Conservation (phyloP, 1,140 invertebrate genomes). For the Batillaria attramentaria region DNA sequence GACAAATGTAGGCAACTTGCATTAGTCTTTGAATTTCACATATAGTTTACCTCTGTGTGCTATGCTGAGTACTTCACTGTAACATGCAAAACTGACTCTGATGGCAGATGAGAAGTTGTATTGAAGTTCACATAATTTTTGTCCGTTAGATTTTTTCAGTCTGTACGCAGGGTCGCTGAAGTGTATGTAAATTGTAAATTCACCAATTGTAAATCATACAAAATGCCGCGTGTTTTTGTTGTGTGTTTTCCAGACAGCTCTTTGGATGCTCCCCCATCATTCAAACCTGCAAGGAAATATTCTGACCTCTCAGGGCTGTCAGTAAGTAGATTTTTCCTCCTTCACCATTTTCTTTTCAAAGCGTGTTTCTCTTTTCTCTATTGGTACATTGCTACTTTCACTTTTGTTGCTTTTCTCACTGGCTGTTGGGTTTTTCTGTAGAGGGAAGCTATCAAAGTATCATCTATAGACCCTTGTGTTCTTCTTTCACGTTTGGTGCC, state of each 20-base stretch:
- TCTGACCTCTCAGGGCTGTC: conserved; percentile 92
- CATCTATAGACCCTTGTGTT: too few species aligned
- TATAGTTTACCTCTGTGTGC: not conserved
- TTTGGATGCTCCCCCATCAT: conserved; percentile 91
- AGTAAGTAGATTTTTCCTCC: conserved; percentile 70
- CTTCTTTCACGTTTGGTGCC: too few species aligned
- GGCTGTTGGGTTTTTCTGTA: too few species aligned
- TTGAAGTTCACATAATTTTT: not conserved
- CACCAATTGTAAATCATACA: conserved; percentile 57
- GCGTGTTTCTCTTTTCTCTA: not conserved
- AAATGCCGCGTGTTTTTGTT: conserved; percentile 30
- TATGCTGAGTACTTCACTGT: not conserved
- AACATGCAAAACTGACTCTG: not conserved
- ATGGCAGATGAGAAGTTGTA: not conserved
- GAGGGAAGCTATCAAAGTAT: too few species aligned
- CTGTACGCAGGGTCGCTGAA: too few species aligned
- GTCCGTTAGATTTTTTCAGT: too few species aligned
- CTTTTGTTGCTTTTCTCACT: not conserved
- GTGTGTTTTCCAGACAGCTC: conserved; percentile 75
- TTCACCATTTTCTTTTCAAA: not conserved
- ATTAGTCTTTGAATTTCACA: too few species aligned
- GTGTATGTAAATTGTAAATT: too few species aligned
- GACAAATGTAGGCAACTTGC: too few species aligned
- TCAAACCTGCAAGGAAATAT: conserved; percentile 92
- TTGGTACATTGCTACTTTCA: not conserved